These are phyloP conservation scores for Mergus octosetaceus DNA, from an alignment of 2,797 vertebrate species.

Conservation along the genomic window DNA sequence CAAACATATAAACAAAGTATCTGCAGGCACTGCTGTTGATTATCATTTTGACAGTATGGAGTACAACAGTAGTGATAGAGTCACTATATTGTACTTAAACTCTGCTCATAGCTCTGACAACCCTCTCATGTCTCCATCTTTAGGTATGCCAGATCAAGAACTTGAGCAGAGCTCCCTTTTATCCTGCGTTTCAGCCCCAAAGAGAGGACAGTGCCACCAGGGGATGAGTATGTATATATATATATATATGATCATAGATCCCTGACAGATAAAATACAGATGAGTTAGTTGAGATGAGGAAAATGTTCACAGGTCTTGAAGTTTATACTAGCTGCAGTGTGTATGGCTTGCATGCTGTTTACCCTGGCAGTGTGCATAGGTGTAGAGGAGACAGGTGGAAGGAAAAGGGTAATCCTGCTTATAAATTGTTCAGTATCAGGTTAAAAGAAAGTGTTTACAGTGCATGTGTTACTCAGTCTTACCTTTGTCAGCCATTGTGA, in stretches of 20 bases:
- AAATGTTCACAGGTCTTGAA: background rate
- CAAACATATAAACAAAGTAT: background rate
- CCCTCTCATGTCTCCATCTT: background rate
- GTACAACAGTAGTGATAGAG: background rate
- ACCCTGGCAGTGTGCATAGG: background rate
- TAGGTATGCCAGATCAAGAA: background rate
- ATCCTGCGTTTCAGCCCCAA: background rate
- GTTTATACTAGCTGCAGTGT: background rate
- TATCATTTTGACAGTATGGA: background rate
- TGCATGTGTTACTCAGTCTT: background rate
- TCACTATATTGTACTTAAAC: background rate
- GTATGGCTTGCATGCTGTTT: background rate
- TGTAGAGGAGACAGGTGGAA: background rate
- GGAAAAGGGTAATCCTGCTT: background rate
- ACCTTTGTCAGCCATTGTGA: background rate
- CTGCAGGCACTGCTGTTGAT: background rate
- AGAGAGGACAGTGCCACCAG: too few relatives aligned
- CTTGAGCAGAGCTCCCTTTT: background rate
- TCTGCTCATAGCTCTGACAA: background rate
- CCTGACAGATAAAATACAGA: background rate
- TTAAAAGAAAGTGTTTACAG: background rate
- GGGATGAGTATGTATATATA: background rate
- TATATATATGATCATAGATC: background rate
- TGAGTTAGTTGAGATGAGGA: background rate
- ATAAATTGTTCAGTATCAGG: background rate